Evolutionary conservation across 2,888 invertebrate species (phyloP).

Genomic region (Tiphia femorata): DNA sequence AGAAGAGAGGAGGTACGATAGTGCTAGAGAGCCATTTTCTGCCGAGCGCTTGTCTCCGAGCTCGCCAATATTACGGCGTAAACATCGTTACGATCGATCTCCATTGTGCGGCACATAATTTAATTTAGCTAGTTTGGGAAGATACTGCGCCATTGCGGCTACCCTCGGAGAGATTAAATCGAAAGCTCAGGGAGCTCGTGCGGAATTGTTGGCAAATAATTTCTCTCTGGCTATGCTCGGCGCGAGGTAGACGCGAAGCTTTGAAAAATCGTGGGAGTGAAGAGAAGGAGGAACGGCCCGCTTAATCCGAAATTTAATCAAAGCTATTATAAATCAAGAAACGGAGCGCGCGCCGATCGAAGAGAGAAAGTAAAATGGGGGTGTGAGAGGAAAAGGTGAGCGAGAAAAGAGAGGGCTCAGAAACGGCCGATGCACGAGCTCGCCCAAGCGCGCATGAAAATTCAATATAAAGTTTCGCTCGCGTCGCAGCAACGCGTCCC

Average conservation of each 20-base stretch:
- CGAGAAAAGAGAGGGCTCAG: too few relatives aligned
- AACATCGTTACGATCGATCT: slow-evolving; percentile 29
- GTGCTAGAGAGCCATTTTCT: slow-evolving; percentile 4
- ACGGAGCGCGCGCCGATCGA: too few relatives aligned
- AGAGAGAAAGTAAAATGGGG: too few relatives aligned
- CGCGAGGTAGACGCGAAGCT: not conserved
- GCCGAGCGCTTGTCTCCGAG: not conserved
- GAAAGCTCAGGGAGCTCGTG: slow-evolving; percentile 13
- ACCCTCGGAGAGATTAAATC: slow-evolving; percentile 19
- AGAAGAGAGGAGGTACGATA: not conserved
- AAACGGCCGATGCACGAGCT: too few relatives aligned
- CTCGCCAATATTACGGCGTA: slow-evolving; percentile 11
- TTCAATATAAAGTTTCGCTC: too few relatives aligned
- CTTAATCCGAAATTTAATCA: slow-evolving; percentile 41
- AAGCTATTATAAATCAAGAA: slow-evolving; percentile 31
- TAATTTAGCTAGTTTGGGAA: slow-evolving; percentile 19
- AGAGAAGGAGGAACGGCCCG: too few relatives aligned
- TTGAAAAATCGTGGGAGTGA: too few relatives aligned
- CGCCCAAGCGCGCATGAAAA: too few relatives aligned
- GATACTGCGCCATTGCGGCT: slow-evolving; percentile 7
- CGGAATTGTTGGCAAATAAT: slow-evolving; percentile 36
- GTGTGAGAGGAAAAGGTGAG: too few relatives aligned
- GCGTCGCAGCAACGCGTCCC: too few relatives aligned
- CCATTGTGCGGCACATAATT: slow-evolving; percentile 22
- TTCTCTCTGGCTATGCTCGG: slow-evolving; percentile 8